These are phyloP conservation scores for Eidolon helvum DNA, from an alignment of 2,113 vertebrate genomes.

Conservation along the genomic window DNA sequence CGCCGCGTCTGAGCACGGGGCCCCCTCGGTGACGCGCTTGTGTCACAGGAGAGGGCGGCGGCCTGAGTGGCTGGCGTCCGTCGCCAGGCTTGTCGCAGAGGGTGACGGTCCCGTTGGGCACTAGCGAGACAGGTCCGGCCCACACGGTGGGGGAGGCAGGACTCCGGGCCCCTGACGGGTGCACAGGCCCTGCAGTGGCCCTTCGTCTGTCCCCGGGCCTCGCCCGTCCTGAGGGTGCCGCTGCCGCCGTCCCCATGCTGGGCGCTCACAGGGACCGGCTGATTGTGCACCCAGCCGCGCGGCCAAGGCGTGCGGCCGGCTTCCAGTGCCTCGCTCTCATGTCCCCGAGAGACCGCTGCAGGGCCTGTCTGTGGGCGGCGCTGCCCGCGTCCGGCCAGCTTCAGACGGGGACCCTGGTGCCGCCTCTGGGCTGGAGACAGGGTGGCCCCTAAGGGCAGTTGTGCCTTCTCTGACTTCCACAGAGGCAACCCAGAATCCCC, in stretches of 20 bases:
- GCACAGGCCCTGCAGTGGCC: neutral
- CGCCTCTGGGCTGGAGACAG: neutral
- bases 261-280: neutral
- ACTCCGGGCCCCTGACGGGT: neutral
- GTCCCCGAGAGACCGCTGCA: neutral
- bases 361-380: no score
- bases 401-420: no score
- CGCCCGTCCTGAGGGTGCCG: neutral
- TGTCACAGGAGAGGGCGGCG: rapidly evolving
- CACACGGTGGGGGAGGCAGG: neutral
- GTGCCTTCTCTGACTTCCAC: slow-evolving; percentile 12
- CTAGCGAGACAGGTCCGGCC: no score
- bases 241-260: no score
- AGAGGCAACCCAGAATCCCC: slow-evolving; percentile 51
- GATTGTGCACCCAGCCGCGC: neutral
- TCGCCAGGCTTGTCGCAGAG: rapidly evolving
- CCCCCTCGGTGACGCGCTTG: rapidly evolving
- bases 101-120: neutral
- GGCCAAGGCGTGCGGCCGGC: neutral
- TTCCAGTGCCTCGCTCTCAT: neutral
- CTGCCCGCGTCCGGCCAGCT: no score
- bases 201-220: neutral
- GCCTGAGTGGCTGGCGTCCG: rapidly evolving
- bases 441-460: neutral
- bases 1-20: neutral